Evolutionary conservation across 2,797 vertebrate species (phyloP).

Genomic region (Zalophus californianus): DNA sequence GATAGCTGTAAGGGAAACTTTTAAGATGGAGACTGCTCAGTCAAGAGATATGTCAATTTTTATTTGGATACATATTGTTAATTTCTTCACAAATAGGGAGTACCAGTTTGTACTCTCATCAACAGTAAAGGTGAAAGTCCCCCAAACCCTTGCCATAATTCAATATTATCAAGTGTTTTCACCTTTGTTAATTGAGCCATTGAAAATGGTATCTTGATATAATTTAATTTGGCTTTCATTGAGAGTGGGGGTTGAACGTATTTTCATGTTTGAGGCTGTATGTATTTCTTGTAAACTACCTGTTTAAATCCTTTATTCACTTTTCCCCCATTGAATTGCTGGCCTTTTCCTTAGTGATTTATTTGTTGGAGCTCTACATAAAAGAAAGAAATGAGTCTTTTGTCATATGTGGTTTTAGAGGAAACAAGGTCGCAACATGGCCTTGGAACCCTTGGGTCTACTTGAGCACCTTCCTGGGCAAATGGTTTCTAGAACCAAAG

Average conservation of each 20-base stretch:
- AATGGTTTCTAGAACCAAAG: not conserved
- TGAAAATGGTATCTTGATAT: not conserved
- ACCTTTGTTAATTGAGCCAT: not conserved
- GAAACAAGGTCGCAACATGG: not conserved
- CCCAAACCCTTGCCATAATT: not conserved
- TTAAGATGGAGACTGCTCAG: not conserved
- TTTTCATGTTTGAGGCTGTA: not conserved
- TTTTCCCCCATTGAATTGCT: not conserved
- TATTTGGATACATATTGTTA: not conserved
- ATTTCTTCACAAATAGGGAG: not conserved
- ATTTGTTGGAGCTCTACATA: not conserved
- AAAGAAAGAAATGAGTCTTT: not conserved
- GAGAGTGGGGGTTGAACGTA: not conserved
- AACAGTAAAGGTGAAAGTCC: not conserved
- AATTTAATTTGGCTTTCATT: not conserved
- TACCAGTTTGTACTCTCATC: not conserved
- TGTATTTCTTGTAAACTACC: constrained; percentile 17
- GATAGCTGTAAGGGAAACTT: not conserved
- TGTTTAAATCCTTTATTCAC: not conserved
- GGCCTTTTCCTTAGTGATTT: not conserved
- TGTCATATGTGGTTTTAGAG: not conserved
- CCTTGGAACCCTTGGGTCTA: not conserved
- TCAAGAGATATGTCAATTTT: not conserved
- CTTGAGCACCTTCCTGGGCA: not conserved
- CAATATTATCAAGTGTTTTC: not conserved